Base-by-base conservation (phyloP, 1,140 invertebrate species). In the Conus betulinus region DNA sequence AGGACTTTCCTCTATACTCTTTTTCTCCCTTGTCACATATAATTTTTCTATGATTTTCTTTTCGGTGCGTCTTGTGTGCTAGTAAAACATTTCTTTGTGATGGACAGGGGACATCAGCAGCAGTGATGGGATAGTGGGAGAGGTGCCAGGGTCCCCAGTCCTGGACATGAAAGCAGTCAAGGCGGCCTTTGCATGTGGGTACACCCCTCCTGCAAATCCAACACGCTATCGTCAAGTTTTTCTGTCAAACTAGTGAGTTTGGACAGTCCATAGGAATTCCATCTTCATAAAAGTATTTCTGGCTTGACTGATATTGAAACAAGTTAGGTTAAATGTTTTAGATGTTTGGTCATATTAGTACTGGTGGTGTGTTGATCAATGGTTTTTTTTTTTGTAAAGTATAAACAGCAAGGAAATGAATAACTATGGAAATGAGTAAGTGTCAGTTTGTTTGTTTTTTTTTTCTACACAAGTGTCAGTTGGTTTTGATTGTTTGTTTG, bases 211-310 rank as follows among this genome's bases (percentile, higher is more conserved):
- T 51, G 55, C 81, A 83, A 83, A 83, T 83, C 23, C 81, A 83
- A 83, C 81, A 83, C n/a, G 81, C 81, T 83, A 83, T 83, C 81
- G 55, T 60, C 81, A 83, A 55, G 55, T 83, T 83, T 83, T 83
- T 83, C 81, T 57, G 52, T 83, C 81, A 83, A 83, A 83, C 81
- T 83, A 83, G 81, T 83, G 81, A 83, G 81, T 83, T 15, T 83
- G 76, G 17, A 25, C 76, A 79, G 10, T 25, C 7, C 20, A 25
- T 20, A 25, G 7, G 20, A 25, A 23, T 25, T 74, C 20, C 39
- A 39, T 39, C 39, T 39, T 63, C 60, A 63, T 20, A 11, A 20
- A 63, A 15, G 60, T 63, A 20, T 63, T 63, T 15, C 11, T 39
- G 23, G 71, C n/a, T 8, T n/a, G 6, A 25, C 71, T n/a, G 20